Percentiles rank a stretch among this genome's conserved stretches.
These are phyloP conservation scores for Parauchenoglanis punctatus DNA, from an alignment of 2,797 vertebrate species.

Conservation along the genomic window DNA sequence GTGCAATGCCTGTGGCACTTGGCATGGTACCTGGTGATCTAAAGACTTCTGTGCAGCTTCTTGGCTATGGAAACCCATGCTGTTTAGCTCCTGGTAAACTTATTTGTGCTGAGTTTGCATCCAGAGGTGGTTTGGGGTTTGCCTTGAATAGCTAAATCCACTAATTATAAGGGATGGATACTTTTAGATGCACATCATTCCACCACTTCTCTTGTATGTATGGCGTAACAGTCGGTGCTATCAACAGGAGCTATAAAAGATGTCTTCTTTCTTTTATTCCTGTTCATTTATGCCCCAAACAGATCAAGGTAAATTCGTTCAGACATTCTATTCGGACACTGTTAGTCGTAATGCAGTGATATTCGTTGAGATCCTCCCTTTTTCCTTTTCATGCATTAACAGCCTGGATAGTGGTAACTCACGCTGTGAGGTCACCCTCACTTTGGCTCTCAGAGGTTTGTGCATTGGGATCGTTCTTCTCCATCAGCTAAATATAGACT, in stretches of 20 bases:
- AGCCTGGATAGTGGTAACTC: slow-evolving; percentile 5
- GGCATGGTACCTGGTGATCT: slow-evolving; percentile 4
- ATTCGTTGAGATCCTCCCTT: background rate
- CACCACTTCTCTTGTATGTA: background rate
- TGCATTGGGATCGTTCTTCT: slow-evolving; percentile 34
- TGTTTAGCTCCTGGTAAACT: background rate
- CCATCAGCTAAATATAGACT: slow-evolving; percentile 53
- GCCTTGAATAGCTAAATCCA: slow-evolving; percentile 16
- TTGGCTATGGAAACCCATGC: slow-evolving; percentile 2
- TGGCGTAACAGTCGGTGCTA: background rate
- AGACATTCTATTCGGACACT: slow-evolving; percentile 1
- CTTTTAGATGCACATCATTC: background rate
- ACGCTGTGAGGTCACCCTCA: slow-evolving; percentile 37
- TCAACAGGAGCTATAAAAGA: background rate
- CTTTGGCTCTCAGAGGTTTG: slow-evolving; percentile 25
- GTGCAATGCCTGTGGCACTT: background rate
- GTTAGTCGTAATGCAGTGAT: background rate
- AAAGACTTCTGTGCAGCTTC: background rate
- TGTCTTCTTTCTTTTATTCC: background rate
- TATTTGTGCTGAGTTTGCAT: slow-evolving; percentile 7
- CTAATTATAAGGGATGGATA: slow-evolving; percentile 17
- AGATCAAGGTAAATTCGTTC: background rate
- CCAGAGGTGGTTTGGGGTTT: slow-evolving; percentile 3
- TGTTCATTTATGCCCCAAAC: background rate
- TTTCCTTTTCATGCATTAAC: background rate